phyloP scores from a whole-genome alignment of 2,113 vertebrate genomes.

The Gavia stellata region DNA sequence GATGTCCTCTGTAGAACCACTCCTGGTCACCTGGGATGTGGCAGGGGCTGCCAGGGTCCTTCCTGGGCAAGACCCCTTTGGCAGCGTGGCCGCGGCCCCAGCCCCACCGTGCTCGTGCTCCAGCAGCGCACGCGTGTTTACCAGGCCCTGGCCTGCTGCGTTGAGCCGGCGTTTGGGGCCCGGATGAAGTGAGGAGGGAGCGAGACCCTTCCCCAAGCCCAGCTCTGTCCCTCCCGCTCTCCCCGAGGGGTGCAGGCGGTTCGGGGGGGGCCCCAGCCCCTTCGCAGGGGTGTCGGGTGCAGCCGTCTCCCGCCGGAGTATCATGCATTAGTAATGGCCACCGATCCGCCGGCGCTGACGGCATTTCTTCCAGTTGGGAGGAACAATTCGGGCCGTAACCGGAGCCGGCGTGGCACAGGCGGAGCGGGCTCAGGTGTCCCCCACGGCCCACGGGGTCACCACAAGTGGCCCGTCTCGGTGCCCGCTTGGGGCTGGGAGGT shows the following conservation, averaged over 20 bases:
- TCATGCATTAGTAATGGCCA: slow-evolving; percentile 77
- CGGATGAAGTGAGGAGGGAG: fast-evolving
- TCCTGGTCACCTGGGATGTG: not conserved
- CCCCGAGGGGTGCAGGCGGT: fast-evolving
- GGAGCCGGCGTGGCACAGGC: not conserved
- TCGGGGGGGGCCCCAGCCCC: fast-evolving
- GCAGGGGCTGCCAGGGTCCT: fast-evolving
- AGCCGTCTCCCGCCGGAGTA: not conserved
- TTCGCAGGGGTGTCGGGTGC: fast-evolving
- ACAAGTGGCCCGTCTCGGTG: fast-evolving
- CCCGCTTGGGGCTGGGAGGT: fast-evolving
- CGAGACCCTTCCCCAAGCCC: not conserved
- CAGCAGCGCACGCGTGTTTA: fast-evolving
- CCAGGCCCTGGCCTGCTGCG: fast-evolving
- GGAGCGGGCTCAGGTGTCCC: slow-evolving; percentile 36
- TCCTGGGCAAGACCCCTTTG: fast-evolving
- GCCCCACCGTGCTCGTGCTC: not conserved
- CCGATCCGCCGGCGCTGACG: slow-evolving; percentile 51
- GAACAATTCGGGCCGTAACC: slow-evolving; percentile 14
- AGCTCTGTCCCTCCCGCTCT: fast-evolving
- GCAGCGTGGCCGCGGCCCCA: fast-evolving
- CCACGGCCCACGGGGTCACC: not conserved
- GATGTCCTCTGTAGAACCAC: fast-evolving
- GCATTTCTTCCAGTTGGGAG: slow-evolving; percentile 66
- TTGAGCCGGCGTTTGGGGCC: fast-evolving